phyloP scores from a whole-genome alignment of 1,140 invertebrate species.

The Habropoda laboriosa region DNA sequence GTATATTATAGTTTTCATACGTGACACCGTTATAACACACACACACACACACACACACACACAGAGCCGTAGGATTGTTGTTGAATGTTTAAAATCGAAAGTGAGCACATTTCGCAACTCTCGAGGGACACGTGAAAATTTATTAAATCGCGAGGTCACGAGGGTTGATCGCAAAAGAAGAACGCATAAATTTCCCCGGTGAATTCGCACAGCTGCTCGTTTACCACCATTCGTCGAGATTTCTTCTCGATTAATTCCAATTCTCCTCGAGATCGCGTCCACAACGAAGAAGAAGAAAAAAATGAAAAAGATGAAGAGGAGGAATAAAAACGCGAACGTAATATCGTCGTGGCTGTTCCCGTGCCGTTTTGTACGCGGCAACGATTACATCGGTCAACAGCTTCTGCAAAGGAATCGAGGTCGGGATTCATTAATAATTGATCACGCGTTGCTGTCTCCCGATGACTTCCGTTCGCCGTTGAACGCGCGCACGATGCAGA shows the following conservation, averaged over 20 bases:
- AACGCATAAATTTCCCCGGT: background rate
- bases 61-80: too few relatives aligned
- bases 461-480: slow-evolving; percentile 57
- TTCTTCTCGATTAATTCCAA: slow-evolving; percentile 9
- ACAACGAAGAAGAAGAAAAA: too few relatives aligned
- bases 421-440: slow-evolving; percentile 68
- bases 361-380: background rate
- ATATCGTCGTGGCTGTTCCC: background rate
- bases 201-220: background rate
- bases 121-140: background rate
- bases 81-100: background rate
- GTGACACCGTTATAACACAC: background rate
- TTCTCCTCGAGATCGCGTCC: background rate
- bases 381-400: slow-evolving; percentile 21
- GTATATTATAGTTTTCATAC: too few relatives aligned
- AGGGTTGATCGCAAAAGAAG: slow-evolving; percentile 1
- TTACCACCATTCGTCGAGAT: background rate
- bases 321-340: too few relatives aligned
- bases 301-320: too few relatives aligned
- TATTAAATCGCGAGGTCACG: background rate
- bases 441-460: slow-evolving; percentile 51
- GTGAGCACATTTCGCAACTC: background rate
- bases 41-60: too few relatives aligned
- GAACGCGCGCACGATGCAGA: slow-evolving; percentile 21
- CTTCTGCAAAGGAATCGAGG: slow-evolving; percentile 27